Conservation (phyloP, 2,797 vertebrate genomes). For the Coilia nasus region DNA sequence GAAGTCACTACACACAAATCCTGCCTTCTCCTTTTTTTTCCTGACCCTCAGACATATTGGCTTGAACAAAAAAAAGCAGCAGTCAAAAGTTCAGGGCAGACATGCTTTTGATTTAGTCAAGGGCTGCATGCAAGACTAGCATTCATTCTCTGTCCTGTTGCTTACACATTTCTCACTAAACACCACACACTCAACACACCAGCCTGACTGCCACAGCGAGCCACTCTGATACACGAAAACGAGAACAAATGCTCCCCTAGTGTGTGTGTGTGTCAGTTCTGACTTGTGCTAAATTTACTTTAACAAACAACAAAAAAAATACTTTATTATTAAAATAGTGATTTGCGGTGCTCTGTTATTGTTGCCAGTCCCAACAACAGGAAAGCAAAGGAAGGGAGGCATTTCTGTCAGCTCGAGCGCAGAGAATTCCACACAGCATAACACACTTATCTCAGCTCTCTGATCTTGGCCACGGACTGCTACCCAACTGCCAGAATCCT, state of each 20-base stretch:
- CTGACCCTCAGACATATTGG: background rate
- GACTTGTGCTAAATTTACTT: background rate
- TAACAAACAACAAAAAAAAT: background rate
- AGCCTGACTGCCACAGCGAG: background rate
- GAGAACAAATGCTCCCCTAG: background rate
- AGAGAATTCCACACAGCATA: slow-evolving; percentile 69
- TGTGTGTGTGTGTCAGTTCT: background rate
- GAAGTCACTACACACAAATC: background rate
- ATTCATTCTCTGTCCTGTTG: background rate
- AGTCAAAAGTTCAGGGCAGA: background rate
- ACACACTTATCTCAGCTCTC: slow-evolving; percentile 66
- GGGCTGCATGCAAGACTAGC: background rate
- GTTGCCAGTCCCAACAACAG: background rate
- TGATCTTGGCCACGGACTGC: slow-evolving; percentile 65
- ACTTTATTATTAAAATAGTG: background rate
- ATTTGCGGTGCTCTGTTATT: background rate
- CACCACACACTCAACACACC: background rate
- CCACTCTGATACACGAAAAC: background rate
- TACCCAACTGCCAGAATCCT: slow-evolving; percentile 65
- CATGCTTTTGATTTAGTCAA: background rate
- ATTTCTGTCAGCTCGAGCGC: slow-evolving; percentile 41
- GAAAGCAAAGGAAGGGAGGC: slow-evolving; percentile 47
- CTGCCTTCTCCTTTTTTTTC: background rate
- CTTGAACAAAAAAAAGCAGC: background rate
- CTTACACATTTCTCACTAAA: background rate